phyloP scores from a whole-genome alignment of 1,140 invertebrate species.

The Lerema accius region DNA sequence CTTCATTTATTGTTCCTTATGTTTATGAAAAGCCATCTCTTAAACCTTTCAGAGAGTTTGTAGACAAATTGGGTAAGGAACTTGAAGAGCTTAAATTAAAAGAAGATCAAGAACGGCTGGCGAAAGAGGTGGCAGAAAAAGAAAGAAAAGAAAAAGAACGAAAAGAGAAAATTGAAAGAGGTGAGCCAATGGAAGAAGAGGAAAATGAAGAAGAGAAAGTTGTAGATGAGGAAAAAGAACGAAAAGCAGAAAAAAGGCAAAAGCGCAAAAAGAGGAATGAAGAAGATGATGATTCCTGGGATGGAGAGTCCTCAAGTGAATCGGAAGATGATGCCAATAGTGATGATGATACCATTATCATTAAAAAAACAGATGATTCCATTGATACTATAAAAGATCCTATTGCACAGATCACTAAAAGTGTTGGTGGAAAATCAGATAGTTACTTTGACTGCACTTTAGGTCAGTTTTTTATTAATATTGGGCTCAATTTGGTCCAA shows the following conservation, averaged over 20 bases:
- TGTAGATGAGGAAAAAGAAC: slow-evolving; percentile 45
- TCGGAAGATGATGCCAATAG: slow-evolving; percentile 81
- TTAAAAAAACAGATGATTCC: slow-evolving; percentile 82
- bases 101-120: slow-evolving; percentile 72
- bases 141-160: slow-evolving; percentile 71
- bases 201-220: slow-evolving; percentile 42
- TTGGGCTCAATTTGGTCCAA: slow-evolving; percentile 95
- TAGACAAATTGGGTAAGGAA: slow-evolving; percentile 87
- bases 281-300: slow-evolving; percentile 78
- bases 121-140: slow-evolving; percentile 75
- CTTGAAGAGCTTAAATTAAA: slow-evolving; percentile 83
- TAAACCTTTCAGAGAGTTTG: slow-evolving; percentile 90
- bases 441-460: slow-evolving; percentile 93
- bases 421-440: slow-evolving; percentile 72
- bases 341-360: slow-evolving; percentile 81
- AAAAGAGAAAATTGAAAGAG: slow-evolving; percentile 78
- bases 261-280: slow-evolving; percentile 65
- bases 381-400: slow-evolving; percentile 80
- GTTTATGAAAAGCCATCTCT: slow-evolving; percentile 94
- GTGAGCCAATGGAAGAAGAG: slow-evolving; percentile 64
- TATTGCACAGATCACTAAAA: slow-evolving; percentile 74
- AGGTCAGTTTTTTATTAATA: slow-evolving; percentile 96
- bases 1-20: slow-evolving; percentile 95
- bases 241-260: slow-evolving; percentile 72
- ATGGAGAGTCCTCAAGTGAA: slow-evolving; percentile 78